A percentile compares a stretch with the other conserved stretches of the same genome.
phyloP scores from a whole-genome alignment of 2,113 vertebrate species.

The Siniperca chuatsi region DNA sequence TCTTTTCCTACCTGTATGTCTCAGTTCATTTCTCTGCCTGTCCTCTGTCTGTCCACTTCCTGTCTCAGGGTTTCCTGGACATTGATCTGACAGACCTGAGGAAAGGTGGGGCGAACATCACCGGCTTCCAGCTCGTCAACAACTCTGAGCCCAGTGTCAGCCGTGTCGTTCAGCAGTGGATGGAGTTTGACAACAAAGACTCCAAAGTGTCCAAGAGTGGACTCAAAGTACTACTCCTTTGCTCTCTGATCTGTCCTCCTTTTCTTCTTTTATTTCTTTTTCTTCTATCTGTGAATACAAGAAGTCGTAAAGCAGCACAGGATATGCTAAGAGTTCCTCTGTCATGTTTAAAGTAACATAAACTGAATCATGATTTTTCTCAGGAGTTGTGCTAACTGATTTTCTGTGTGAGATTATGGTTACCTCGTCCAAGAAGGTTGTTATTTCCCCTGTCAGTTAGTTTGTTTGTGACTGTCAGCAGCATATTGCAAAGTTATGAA shows the following conservation, averaged over 20 bases:
- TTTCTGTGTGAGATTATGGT: not conserved
- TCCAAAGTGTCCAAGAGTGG: constrained; percentile 92
- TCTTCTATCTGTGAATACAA: not conserved
- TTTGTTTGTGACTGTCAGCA: constrained; percentile 32
- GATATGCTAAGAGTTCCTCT: not conserved
- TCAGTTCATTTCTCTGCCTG: constrained; percentile 11
- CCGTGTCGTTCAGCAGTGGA: constrained; percentile 94
- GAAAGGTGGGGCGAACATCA: constrained; percentile 96
- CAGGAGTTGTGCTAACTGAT: not conserved
- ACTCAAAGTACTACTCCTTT: constrained; percentile 87
- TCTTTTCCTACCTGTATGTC: not conserved
- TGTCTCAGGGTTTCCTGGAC: constrained; percentile 94
- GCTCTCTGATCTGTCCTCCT: not conserved
- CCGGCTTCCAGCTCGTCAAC: constrained; percentile 97
- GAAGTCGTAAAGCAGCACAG: not conserved
- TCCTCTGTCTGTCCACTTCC: constrained; percentile 31
- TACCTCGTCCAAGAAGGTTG: not conserved
- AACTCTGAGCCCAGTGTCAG: constrained; percentile 90
- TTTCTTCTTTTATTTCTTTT: not conserved
- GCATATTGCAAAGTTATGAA: constrained; percentile 27
- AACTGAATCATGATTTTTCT: not conserved
- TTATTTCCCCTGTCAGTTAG: constrained; percentile 19
- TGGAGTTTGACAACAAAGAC: constrained; percentile 94
- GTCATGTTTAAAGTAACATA: not conserved
- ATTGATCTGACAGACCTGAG: constrained; percentile 95